A percentile compares a stretch with the other conserved stretches of the same genome.
phyloP scores from a whole-genome alignment of 1,140 invertebrate genomes.

The Heterodera schachtii region DNA sequence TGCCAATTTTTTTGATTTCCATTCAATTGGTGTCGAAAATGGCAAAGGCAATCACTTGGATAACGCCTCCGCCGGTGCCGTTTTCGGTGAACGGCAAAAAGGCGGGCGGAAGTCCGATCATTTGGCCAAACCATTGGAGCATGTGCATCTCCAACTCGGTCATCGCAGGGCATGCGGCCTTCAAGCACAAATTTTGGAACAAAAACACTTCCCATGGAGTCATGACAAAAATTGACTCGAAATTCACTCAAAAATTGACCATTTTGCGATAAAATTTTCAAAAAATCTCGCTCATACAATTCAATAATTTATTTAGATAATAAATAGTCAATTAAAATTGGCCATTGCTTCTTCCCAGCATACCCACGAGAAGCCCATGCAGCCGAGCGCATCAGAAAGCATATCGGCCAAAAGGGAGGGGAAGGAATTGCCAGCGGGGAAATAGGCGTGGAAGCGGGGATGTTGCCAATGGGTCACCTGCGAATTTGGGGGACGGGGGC shows the following conservation, averaged over 20 bases:
- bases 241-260: too few relatives aligned
- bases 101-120: conserved; percentile 70
- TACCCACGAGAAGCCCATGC: conserved; percentile 94
- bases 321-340: too few relatives aligned
- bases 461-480: conserved; percentile 97
- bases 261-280: too few relatives aligned
- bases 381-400: conserved; percentile 89
- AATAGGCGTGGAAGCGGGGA: conserved; percentile 97
- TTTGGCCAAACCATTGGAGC: conserved; percentile 89
- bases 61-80: conserved; percentile 71
- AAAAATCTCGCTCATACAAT: too few relatives aligned
- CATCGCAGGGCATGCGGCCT: conserved; percentile 89
- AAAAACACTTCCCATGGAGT: too few relatives aligned
- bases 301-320: too few relatives aligned
- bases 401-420: conserved; percentile 98
- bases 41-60: conserved; percentile 67
- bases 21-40: too few relatives aligned
- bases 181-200: conserved; percentile 4
- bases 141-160: conserved; percentile 96
- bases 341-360: conserved; percentile 71
- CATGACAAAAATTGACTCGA: too few relatives aligned
- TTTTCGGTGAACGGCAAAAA: conserved; percentile 70
- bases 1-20: neutral
- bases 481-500: conserved; percentile 41
- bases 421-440: conserved; percentile 94